A percentile compares a stretch with the other conserved stretches of the same genome.
Conservation (phyloP, 2,113 vertebrate genomes). For the Oriolus oriolus region DNA sequence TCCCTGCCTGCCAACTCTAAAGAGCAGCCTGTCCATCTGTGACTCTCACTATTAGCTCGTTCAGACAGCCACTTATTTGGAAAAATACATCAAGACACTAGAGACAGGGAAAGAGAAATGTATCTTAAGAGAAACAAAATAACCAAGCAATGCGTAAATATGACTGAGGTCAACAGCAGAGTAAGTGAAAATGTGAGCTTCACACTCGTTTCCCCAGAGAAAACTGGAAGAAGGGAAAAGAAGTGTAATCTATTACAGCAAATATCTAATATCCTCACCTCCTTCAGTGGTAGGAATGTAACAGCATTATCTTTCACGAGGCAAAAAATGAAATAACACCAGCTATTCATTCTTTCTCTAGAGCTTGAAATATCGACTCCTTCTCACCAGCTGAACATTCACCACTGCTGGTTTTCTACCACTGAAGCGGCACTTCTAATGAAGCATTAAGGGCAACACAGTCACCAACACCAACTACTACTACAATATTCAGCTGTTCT, state of each 20-base stretch:
- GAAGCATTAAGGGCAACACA: not conserved
- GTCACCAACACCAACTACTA: not conserved
- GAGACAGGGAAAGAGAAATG: not conserved
- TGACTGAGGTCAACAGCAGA: not conserved
- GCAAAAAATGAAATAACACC: not conserved
- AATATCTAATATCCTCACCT: not conserved
- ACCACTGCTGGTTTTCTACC: not conserved
- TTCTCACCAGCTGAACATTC: not conserved
- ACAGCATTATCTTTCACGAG: not conserved
- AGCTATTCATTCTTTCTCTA: not conserved
- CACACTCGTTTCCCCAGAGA: not conserved
- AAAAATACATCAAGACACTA: not conserved
- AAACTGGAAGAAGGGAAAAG: not conserved
- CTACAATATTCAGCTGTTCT: not conserved
- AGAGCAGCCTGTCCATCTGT: slow-evolving; percentile 14
- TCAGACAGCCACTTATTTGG: not conserved
- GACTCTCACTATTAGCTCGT: not conserved
- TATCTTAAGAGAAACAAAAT: not conserved
- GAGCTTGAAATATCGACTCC: not conserved
- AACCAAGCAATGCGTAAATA: not conserved
- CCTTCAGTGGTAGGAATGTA: not conserved
- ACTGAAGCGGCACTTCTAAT: not conserved
- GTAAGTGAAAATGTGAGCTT: not conserved
- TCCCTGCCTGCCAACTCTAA: not conserved
- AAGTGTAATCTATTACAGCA: not conserved